These are phyloP conservation scores for Oryzaephilus surinamensis DNA, from an alignment of 1,140 invertebrate species.

Conservation along the genomic window DNA sequence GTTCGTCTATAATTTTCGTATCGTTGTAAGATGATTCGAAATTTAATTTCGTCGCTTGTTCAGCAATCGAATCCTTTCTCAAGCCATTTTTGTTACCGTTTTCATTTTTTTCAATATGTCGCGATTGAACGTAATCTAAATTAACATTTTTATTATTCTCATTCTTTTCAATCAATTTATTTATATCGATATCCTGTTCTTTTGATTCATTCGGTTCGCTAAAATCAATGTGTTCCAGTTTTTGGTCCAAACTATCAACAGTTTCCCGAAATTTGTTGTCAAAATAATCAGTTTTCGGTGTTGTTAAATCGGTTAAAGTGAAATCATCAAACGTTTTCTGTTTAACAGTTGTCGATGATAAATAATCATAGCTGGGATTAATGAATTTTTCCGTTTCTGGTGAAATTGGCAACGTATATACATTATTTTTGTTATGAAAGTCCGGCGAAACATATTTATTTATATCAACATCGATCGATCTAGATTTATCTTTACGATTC, in stretches of 20 bases:
- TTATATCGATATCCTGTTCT: constrained; percentile 5
- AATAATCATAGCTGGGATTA: constrained; percentile 9
- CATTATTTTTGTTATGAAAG: constrained; percentile 28
- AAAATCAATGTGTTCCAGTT: constrained; percentile 13
- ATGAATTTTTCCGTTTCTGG: constrained; percentile 22
- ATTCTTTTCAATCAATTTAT: constrained; percentile 6
- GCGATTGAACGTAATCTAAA: constrained; percentile 15
- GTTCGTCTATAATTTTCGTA: constrained; percentile 11
- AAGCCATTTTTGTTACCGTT: constrained; percentile 18
- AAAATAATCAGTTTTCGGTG: constrained; percentile 22
- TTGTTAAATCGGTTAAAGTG: constrained; percentile 20
- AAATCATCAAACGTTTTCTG: constrained; percentile 2
- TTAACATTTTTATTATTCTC: constrained; percentile 5
- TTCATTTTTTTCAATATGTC: constrained; percentile 17
- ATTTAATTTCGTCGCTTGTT: constrained; percentile 19
- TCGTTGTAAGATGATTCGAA: constrained; percentile 17
- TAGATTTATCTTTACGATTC: constrained; percentile 10
- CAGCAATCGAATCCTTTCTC: constrained; percentile 17
- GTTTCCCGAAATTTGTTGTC: constrained; percentile 25
- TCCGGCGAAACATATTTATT: constrained; percentile 26
- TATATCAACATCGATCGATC: constrained; percentile 25
- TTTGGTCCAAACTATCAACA: constrained; percentile 21
- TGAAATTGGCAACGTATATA: constrained; percentile 18
- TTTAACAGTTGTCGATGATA: constrained; percentile 9
- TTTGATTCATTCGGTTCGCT: constrained; percentile 5